A percentile compares a stretch with the other conserved stretches of the same genome.
Evolutionary conservation across 2,797 vertebrate genomes (phyloP).

Genomic region (Pteropus rufus): DNA sequence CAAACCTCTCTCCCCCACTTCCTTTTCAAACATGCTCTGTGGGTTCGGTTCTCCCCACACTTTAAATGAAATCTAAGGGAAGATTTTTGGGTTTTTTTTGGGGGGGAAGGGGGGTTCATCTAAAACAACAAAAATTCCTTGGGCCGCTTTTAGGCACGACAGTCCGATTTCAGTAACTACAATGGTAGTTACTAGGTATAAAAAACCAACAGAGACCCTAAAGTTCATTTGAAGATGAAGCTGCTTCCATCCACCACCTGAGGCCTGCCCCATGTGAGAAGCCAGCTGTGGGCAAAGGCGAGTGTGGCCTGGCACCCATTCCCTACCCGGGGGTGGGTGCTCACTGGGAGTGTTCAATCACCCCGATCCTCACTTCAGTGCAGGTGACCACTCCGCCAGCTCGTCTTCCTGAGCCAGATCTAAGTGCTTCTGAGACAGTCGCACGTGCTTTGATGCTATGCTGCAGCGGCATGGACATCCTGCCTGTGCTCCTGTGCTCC

Average conservation of each 20-base stretch:
- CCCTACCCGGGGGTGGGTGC: not conserved
- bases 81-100: not conserved
- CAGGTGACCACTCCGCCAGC: fast-evolving
- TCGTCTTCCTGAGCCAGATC: not conserved
- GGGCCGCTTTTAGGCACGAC: not conserved
- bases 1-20: not conserved
- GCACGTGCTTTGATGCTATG: not conserved
- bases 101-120: not conserved
- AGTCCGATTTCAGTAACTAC: not conserved
- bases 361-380: fast-evolving
- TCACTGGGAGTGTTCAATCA: not conserved
- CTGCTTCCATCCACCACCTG: not conserved
- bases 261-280: not conserved
- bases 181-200: not conserved
- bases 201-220: not conserved
- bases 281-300: not conserved
- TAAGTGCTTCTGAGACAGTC: not conserved
- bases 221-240: not conserved
- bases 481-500: not conserved
- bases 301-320: not conserved
- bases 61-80: not conserved
- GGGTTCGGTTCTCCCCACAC: not conserved
- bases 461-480: not conserved
- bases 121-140: not conserved
- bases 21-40: not conserved